These are phyloP conservation scores for Apotomis betuletana DNA, from an alignment of 2,888 invertebrate species.

Conservation along the genomic window DNA sequence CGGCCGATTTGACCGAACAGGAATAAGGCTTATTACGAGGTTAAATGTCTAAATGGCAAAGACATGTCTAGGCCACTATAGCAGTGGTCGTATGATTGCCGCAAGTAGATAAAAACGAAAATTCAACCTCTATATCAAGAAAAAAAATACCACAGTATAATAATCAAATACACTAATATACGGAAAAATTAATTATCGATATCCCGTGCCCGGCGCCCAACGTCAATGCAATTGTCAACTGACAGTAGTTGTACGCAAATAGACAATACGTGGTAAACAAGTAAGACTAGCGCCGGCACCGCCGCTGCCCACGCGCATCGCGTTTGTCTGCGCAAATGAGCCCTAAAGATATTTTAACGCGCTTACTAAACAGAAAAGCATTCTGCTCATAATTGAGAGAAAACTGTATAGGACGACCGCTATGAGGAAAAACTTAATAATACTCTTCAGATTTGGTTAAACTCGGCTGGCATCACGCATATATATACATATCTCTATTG, in stretches of 20 bases:
- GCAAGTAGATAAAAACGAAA: too few relatives aligned
- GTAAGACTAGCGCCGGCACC: slow-evolving; percentile 62
- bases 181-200: slow-evolving; percentile 22
- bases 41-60: too few relatives aligned
- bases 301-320: slow-evolving; percentile 58
- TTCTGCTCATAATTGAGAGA: slow-evolving; percentile 18
- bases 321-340: slow-evolving; percentile 56
- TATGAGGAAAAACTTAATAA: not conserved
- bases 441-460: too few relatives aligned
- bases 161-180: not conserved
- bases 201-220: slow-evolving; percentile 58
- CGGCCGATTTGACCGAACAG: too few relatives aligned
- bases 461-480: too few relatives aligned
- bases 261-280: slow-evolving; percentile 73
- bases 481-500: too few relatives aligned
- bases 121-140: too few relatives aligned
- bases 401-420: slow-evolving; percentile 12
- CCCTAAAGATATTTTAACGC: slow-evolving; percentile 55
- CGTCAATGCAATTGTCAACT: slow-evolving; percentile 55
- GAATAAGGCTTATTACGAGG: too few relatives aligned
- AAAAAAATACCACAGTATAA: not conserved
- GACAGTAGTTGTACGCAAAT: slow-evolving; percentile 65
- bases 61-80: too few relatives aligned
- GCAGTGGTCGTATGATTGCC: too few relatives aligned
- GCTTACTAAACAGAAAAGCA: slow-evolving; percentile 46